Conservation (phyloP, 2,797 vertebrate genomes). For the Pseudochromis fuscus region DNA sequence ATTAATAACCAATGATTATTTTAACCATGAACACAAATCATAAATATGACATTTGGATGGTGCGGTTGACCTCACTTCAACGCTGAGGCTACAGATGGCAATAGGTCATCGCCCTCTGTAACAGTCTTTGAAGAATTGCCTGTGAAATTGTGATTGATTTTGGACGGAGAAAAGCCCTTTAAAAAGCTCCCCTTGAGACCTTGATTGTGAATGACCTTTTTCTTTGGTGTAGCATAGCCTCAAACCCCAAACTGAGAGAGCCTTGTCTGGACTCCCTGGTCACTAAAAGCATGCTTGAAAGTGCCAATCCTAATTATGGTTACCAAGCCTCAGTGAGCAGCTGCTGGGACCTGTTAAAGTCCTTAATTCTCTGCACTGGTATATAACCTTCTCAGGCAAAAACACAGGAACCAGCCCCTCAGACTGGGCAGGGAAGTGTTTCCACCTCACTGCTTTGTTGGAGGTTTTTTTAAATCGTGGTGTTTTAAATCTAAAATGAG, state of each 20-base stretch:
- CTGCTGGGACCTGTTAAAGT: conserved; percentile 71
- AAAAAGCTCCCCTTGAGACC: conserved; percentile 73
- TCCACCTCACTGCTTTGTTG: conserved; percentile 3
- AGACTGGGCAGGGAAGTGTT: conserved; percentile 5
- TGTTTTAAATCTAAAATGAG: not conserved
- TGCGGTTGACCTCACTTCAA: conserved; percentile 51
- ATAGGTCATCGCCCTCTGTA: conserved; percentile 58
- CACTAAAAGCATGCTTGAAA: conserved; percentile 78
- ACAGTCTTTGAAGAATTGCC: conserved; percentile 68
- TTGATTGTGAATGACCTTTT: conserved; percentile 84
- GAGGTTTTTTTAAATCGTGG: not conserved
- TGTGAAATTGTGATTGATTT: conserved; percentile 80
- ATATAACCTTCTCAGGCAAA: conserved; percentile 55
- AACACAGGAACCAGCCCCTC: conserved; percentile 30
- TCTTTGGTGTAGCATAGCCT: conserved; percentile 76
- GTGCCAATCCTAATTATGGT: conserved; percentile 82
- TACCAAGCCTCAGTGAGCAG: conserved; percentile 72
- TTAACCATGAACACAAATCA: conserved; percentile 33
- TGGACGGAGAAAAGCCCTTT: conserved; percentile 66
- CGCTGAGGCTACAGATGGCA: conserved; percentile 55
- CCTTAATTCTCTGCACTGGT: conserved; percentile 55
- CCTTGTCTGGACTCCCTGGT: conserved; percentile 78
- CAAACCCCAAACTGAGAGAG: conserved; percentile 79
- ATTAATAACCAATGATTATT: conserved; percentile 29
- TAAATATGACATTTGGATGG: conserved; percentile 27